These are phyloP conservation scores for Papilio polyxenes DNA, from an alignment of 1,140 invertebrate species.

Conservation along the genomic window DNA sequence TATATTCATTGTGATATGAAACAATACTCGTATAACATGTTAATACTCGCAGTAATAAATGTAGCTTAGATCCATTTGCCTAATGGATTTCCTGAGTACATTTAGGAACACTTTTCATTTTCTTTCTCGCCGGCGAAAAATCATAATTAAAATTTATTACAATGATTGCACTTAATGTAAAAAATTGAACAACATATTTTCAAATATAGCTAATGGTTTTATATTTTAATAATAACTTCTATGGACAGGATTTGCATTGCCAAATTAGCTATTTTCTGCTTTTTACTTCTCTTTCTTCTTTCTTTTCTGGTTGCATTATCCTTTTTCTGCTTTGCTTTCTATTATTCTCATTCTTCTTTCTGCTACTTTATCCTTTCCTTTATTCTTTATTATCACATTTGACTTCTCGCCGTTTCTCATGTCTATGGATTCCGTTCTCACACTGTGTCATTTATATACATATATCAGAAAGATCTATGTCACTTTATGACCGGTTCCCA, in stretches of 20 bases:
- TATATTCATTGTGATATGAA: too few relatives aligned
- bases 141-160: constrained; percentile 4
- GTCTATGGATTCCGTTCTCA: too few relatives aligned
- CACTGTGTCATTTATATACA: too few relatives aligned
- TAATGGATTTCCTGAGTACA: constrained; percentile 3
- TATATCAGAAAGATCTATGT: too few relatives aligned
- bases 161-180: neutral
- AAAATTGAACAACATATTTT: neutral
- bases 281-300: neutral
- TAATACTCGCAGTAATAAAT: constrained; percentile 3
- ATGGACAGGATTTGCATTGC: too few relatives aligned
- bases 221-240: neutral
- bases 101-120: constrained; percentile 3
- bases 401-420: too few relatives aligned
- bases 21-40: neutral
- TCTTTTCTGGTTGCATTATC: too few relatives aligned
- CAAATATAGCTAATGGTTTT: neutral
- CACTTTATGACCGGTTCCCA: too few relatives aligned
- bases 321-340: too few relatives aligned
- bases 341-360: too few relatives aligned
- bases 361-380: too few relatives aligned
- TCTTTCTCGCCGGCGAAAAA: neutral
- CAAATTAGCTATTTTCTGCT: neutral
- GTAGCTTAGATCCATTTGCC: constrained; percentile 1
- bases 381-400: too few relatives aligned